Base-by-base conservation (phyloP, 92 coral and sea anemone genomes). In the Phenganax subtilis region DNA sequence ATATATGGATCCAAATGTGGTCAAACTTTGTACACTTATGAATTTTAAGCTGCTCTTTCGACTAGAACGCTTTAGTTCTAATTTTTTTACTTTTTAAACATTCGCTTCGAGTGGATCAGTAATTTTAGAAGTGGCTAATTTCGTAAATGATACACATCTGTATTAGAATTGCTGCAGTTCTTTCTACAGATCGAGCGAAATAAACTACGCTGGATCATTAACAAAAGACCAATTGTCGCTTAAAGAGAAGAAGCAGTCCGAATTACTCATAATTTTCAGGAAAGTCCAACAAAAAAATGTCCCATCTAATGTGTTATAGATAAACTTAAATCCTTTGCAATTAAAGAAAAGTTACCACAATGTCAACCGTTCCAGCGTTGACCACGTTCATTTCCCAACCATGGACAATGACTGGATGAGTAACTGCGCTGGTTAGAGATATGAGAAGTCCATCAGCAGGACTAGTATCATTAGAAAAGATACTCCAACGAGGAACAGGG, bases 351-450 rank as follows among this genome's bases (percentile, higher is more conserved):
- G 11, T 31, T 79, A 79, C 83, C 83, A 54, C 74, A 63, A 79
- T n/a, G 65, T 63, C 74, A 12, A 79, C 58, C 6, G 72, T 59
- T 64, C 83, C 83, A 47, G 73, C 52, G 10, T 53, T 15, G 8
- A 62, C 52, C 15, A 79, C 83, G 53, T 79, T 79, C 83, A 79
- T 63, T 65, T 79, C 83, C 72, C 72, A 79, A 16, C 60, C 83
- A 15, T 17, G 54, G n/a, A 65, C 69, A 68, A 63, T 9, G 29
- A 79, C 74, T 47, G 83, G 71, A 11, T 25, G 62, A 54, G 16
- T n/a, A 12, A 79, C 83, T 63, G n/a, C 59, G 8, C 30, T 47
- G 68, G 72, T 79, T 16, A 63, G 54, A 44, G 31, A 59, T 47
- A 79, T 67, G 52, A 79, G 52, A 9, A 79, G 51, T 20, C 83